Evolutionary conservation across 64 coral and sea anemone species (phyloP).

Genomic region (Montipora sp.): DNA sequence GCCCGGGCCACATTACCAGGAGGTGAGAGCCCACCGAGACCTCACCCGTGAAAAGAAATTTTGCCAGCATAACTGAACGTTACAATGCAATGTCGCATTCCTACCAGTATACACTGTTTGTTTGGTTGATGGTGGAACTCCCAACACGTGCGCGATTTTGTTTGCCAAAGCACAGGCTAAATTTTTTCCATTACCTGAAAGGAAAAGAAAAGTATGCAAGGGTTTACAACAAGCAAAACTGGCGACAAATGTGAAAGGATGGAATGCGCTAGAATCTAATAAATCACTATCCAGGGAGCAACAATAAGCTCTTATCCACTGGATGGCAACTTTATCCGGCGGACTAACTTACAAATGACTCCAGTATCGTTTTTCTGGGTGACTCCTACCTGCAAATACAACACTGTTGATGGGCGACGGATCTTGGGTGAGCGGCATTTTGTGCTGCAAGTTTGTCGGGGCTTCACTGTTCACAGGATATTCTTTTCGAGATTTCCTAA

Average conservation of each 20-base stretch:
- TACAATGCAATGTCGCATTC: neutral
- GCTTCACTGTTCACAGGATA: slow-evolving; percentile 73
- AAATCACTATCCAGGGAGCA: too few relatives aligned
- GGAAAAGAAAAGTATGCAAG: neutral
- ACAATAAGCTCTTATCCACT: too few relatives aligned
- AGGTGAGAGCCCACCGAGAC: too few relatives aligned
- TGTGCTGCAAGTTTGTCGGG: slow-evolving; percentile 70
- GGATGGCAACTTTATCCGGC: too few relatives aligned
- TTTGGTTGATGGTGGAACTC: slow-evolving; percentile 69
- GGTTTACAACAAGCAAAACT: neutral
- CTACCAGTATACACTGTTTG: slow-evolving; percentile 66
- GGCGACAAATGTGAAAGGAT: too few relatives aligned
- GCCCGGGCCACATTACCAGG: too few relatives aligned
- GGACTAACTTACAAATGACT: too few relatives aligned
- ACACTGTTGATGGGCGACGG: slow-evolving; percentile 84
- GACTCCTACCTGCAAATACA: slow-evolving; percentile 66
- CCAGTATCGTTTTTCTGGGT: too few relatives aligned
- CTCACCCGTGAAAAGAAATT: too few relatives aligned
- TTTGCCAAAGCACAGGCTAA: slow-evolving; percentile 89
- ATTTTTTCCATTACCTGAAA: slow-evolving; percentile 70
- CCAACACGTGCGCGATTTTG: slow-evolving; percentile 80
- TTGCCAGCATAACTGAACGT: neutral
- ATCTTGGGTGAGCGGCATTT: slow-evolving; percentile 54
- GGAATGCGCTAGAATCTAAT: too few relatives aligned
- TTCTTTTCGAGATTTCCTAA: slow-evolving; percentile 39